Evolutionary conservation across 2,113 vertebrate genomes (phyloP), one percentile per base, ranked within the genome.

Genomic region (Proteles cristata): DNA sequence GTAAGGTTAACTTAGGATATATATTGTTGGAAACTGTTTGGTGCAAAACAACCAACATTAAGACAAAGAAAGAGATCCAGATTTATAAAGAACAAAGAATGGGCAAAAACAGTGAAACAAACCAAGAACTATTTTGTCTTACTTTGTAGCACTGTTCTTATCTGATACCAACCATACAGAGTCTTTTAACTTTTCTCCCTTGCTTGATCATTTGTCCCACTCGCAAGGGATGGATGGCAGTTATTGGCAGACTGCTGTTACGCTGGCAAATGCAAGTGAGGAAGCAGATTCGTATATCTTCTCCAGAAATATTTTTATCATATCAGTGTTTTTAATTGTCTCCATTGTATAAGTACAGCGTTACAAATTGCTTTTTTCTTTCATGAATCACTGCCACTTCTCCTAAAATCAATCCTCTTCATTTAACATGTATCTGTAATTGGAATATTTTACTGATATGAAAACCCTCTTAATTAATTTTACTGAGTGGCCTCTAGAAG

Each of bases 391-490:
- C 11, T 66, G 58, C 5, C 33, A 85, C 68, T 71, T 28, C 45
- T 48, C 61, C 21, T 76, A 50, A 80, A 89, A 66, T 31, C 74
- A 93, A 17, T 86, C 43, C 25, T 74, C 33, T 95, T 85, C 45
- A 96, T 68, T 80, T 77, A 94, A 82, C 66, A 88, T 45, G 21
- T 43, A 86, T 77, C 11, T 84, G 5, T 45, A 86, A 91, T 68
- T 90, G 21, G 33, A 53, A 84, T 73, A 81, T 15, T 90, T 93
- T 45, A 53, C 43, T 71, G 25, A 93, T 58, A n/a, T 45, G 33
- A 71, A 58, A 71, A 21, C 88, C n/a, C 14, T 55, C 15, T 93
- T 81, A 90, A 73, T 93, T 94, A 93, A 96, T 91, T 87, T 82
- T 58, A 86, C 26, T 96, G 61, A 96, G 5, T 93, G n/a, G 17